These are phyloP conservation scores for Psix sp. DNA, from an alignment of 1,140 invertebrate genomes.

Conservation along the genomic window DNA sequence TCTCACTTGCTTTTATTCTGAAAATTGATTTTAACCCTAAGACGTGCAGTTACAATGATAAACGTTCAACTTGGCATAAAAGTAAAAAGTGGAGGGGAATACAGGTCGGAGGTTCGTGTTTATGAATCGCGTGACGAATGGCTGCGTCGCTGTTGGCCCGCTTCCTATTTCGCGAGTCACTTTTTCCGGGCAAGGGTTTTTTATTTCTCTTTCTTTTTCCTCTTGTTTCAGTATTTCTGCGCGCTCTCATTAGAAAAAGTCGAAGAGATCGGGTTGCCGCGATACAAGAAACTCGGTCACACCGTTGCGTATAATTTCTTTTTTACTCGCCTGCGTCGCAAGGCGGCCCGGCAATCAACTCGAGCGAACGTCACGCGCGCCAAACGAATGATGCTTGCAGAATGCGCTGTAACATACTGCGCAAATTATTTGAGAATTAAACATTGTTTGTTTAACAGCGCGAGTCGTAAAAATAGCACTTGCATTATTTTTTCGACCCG, in stretches of 20 bases:
- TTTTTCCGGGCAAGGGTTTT: conserved; percentile 24
- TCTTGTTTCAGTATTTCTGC: neutral
- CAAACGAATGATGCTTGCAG: neutral
- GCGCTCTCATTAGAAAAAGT: conserved; percentile 41
- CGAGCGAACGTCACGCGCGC: neutral
- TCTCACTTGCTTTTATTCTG: no score
- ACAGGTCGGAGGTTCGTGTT: conserved; percentile 46
- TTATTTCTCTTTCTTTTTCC: conserved; percentile 10
- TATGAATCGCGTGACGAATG: conserved; percentile 55
- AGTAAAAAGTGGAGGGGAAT: conserved; percentile 30
- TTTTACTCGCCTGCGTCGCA: conserved; percentile 1
- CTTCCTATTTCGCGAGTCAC: conserved; percentile 47
- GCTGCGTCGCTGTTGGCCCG: conserved; percentile 27
- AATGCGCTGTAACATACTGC: neutral
- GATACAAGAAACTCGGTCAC: conserved; percentile 61
- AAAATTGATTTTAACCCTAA: no score
- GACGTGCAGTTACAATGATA: conserved; percentile 20
- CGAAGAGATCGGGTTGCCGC: conserved; percentile 57
- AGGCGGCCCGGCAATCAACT: conserved; percentile 11
- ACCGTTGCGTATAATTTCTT: conserved; percentile 38
- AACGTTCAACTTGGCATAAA: conserved; percentile 21
- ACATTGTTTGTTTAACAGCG: conserved; percentile 33
- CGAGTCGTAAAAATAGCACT: conserved; percentile 18
- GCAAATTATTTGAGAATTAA: conserved; percentile 28
- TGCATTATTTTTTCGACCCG: no score